Percentiles rank a stretch among this genome's conserved stretches.
phyloP scores from a whole-genome alignment of 2,888 invertebrate species.

The Tenthredo notha region DNA sequence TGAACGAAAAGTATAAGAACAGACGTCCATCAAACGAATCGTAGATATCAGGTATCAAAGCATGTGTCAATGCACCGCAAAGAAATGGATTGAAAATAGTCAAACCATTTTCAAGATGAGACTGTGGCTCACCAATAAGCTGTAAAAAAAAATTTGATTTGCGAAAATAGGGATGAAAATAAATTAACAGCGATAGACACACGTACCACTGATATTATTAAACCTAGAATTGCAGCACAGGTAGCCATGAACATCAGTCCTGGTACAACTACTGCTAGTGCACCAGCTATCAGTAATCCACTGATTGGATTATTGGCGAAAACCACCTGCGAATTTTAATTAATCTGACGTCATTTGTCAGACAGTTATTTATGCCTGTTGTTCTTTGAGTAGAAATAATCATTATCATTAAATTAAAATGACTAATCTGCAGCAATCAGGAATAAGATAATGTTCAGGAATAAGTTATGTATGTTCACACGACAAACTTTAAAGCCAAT shows the following conservation, averaged over 20 bases:
- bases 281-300: slow-evolving; percentile 75
- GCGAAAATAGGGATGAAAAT: background rate
- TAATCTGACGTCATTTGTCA: background rate
- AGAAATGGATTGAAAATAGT: slow-evolving; percentile 74
- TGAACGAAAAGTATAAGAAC: slow-evolving; percentile 64
- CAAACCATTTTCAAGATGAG: slow-evolving; percentile 69
- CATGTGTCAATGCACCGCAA: slow-evolving; percentile 70
- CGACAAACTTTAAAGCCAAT: slow-evolving; percentile 5
- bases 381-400: background rate
- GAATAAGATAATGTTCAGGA: background rate
- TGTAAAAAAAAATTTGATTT: background rate
- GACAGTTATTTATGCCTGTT: background rate
- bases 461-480: background rate
- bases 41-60: slow-evolving; percentile 66
- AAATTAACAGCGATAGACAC: slow-evolving; percentile 14
- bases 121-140: slow-evolving; percentile 61
- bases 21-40: slow-evolving; percentile 69
- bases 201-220: slow-evolving; percentile 72
- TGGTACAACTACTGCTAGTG: slow-evolving; percentile 71
- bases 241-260: slow-evolving; percentile 68
- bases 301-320: slow-evolving; percentile 78
- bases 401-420: background rate
- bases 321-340: slow-evolving; percentile 69
- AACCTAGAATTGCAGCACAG: slow-evolving; percentile 71
- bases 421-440: background rate